Evolutionary conservation across 2,888 invertebrate genomes (phyloP).

Genomic region (Nesidiocoris tenuis): DNA sequence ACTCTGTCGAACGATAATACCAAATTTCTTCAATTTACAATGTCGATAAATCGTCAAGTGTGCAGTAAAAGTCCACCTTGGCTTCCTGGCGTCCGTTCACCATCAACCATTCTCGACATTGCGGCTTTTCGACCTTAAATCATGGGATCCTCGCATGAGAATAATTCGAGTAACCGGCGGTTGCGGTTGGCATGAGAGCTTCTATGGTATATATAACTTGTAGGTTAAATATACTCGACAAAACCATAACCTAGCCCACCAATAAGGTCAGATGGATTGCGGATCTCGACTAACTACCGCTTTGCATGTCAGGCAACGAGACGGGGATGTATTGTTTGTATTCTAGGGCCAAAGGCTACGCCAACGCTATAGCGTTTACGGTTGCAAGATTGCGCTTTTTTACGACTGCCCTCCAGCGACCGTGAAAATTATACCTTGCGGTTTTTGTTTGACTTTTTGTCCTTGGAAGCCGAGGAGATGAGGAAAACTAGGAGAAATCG

Average conservation of each 20-base stretch:
- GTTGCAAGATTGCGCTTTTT: background rate
- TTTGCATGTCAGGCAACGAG: background rate
- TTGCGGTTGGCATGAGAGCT: background rate
- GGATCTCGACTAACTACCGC: background rate
- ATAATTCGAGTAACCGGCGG: background rate
- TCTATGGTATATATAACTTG: background rate
- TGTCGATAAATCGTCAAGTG: too few relatives aligned
- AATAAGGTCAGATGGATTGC: background rate
- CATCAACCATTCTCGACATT: too few relatives aligned
- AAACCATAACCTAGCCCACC: background rate
- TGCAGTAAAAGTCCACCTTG: too few relatives aligned
- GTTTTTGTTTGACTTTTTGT: background rate
- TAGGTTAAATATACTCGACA: background rate
- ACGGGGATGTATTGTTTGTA: background rate
- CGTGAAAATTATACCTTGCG: background rate
- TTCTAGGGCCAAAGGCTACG: background rate
- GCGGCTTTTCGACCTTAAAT: too few relatives aligned
- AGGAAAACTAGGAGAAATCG: too few relatives aligned
- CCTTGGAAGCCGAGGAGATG: too few relatives aligned
- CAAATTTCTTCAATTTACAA: too few relatives aligned
- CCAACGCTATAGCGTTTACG: background rate
- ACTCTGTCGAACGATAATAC: too few relatives aligned
- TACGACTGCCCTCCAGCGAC: background rate
- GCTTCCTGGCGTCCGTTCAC: too few relatives aligned
- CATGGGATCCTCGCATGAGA: background rate